Conservation (phyloP, 1,140 invertebrate genomes). For the Chlorops oryzae region DNA sequence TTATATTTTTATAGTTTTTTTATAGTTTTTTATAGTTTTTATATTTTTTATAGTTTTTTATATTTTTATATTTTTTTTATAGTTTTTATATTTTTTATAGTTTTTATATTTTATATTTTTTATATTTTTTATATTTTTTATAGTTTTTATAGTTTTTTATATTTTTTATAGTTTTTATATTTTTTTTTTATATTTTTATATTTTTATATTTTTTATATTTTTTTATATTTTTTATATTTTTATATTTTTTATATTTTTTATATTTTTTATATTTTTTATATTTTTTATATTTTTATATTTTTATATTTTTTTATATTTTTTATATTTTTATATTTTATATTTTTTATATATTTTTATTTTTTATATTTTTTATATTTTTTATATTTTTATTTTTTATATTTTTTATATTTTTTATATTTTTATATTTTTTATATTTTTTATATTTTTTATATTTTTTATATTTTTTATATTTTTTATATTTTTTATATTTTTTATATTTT, state of each 20-base stretch:
- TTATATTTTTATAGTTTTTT: conserved; percentile 1
- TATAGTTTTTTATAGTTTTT: background rate
- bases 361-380: background rate
- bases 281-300: background rate
- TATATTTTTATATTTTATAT: too few species aligned
- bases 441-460: conserved; percentile 5
- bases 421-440: conserved; percentile 1
- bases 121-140: background rate
- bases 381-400: conserved; percentile 3
- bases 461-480: conserved; percentile 7
- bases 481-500: background rate
- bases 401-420: conserved; percentile 2
- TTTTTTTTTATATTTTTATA: background rate
- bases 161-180: background rate
- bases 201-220: conserved; percentile 5
- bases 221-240: background rate
- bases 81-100: background rate
- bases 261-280: background rate
- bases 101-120: background rate
- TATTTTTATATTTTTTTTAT: background rate
- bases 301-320: background rate
- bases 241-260: background rate
- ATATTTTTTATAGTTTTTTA: background rate
- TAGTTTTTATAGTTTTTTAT: background rate
- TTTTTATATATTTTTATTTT: background rate